Base-by-base conservation (phyloP, 2,888 invertebrate species). In the Volucella bombylans region DNA sequence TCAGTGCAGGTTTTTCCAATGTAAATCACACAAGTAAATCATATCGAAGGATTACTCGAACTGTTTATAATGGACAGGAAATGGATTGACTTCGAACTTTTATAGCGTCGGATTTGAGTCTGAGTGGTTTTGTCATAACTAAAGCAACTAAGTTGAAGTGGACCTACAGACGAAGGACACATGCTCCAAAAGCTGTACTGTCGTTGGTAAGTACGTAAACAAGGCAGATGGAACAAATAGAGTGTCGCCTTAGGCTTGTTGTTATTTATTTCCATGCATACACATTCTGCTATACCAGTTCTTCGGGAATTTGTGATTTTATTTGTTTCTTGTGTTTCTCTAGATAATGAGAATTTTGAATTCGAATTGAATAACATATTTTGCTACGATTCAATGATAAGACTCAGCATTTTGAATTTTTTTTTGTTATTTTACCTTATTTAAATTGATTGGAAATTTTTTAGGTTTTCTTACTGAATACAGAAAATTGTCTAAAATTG, bases 101-200 rank as follows among this genome's bases (percentile, higher is more conserved):
- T 23, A 49, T 61, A 41, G 15, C 41, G n/a, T 39, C 39, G 18
- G 8, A 41, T 4, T 8, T 8, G 39, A 39, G 31, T 50, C 59
- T 72, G 52, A 52, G 43, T 62, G 43, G 61, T 52, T 59, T 39
- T 69, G 57, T 72, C 72, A 72, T 23, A 41, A 62, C 59, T 31
- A 3, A 43, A 57, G 71, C n/a, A 52, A 11, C 23, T 14, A 43
- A 23, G 43, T 50, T 62, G 52, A 62, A 72, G 45, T 72, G 43
- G 52, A 72, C 43, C 38, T 14, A 6, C 59, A 50, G 71, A 61
- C 52, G 50, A 52, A 61, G 71, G 71, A 43, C 61, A 50, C 12
- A 31, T 4, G 18, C 61, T 14, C 69, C 9, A 59, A 12, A 61
- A 45, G 50, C 18, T 23, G 11, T 41, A 23, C 61, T 52, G 23